Conservation (phyloP, 2,888 invertebrate genomes). For the Drosophila nigricruria region DNA sequence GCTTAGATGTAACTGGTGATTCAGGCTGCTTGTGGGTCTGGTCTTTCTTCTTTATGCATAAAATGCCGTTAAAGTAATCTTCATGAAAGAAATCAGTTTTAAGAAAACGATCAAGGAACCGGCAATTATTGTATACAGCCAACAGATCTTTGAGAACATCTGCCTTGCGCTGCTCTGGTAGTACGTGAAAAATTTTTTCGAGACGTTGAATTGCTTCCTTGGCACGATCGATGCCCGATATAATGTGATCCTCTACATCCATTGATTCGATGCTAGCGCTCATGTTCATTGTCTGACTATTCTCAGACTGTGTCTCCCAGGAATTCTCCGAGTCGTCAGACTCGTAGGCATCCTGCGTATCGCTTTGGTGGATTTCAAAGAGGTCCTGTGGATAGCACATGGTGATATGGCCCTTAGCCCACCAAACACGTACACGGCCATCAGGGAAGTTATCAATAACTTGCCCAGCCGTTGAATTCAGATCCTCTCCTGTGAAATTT, state of each 20-base stretch:
- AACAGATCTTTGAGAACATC: conserved; percentile 92
- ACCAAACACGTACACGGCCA: conserved; percentile 95
- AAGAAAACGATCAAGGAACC: conserved; percentile 93
- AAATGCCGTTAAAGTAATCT: conserved; percentile 91
- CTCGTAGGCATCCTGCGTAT: conserved; percentile 87
- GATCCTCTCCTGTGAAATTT: conserved; percentile 91
- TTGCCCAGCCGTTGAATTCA: conserved; percentile 93
- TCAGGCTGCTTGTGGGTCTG: background rate
- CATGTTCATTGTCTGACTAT: conserved; percentile 79
- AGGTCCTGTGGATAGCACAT: conserved; percentile 97
- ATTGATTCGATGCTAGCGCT: conserved; percentile 71
- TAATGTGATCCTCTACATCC: conserved; percentile 88
- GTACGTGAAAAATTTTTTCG: conserved; percentile 92
- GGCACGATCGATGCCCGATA: conserved; percentile 92
- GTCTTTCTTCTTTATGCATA: conserved; percentile 86
- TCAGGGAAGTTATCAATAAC: conserved; percentile 95
- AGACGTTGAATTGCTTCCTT: conserved; percentile 90
- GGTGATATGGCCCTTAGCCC: conserved; percentile 94
- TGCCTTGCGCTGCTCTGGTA: conserved; percentile 91
- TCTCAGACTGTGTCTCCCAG: conserved; percentile 93
- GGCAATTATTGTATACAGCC: conserved; percentile 93
- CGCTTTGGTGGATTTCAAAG: conserved; percentile 91
- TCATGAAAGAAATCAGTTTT: conserved; percentile 94
- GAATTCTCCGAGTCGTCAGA: conserved; percentile 90
- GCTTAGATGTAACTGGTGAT: background rate